phyloP scores from a whole-genome alignment of 2,888 invertebrate species.

The Aradus depressus region DNA sequence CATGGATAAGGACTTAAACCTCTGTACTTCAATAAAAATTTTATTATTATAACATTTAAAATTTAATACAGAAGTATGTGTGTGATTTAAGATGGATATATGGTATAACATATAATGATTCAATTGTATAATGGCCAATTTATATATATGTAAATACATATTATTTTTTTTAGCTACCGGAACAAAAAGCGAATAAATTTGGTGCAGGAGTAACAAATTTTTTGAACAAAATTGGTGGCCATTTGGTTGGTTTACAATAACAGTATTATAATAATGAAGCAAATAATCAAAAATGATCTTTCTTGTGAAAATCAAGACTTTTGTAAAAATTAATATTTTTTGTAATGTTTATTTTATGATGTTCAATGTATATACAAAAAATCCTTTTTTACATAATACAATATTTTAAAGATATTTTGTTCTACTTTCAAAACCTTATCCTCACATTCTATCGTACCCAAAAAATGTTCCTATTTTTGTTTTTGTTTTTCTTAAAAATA shows the following conservation, averaged over 20 bases:
- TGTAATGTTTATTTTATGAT: no score
- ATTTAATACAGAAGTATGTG: not conserved
- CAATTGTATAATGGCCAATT: not conserved
- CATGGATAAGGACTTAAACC: no score
- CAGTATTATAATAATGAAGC: not conserved
- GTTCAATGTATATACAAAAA: no score
- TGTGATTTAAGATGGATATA: not conserved
- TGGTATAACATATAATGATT: not conserved
- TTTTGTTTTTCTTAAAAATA: no score
- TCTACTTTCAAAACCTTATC: not conserved
- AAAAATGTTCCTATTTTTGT: no score
- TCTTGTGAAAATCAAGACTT: no score
- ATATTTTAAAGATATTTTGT: not conserved
- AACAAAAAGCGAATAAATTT: conserved; percentile 6
- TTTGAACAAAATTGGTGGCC: conserved; percentile 20
- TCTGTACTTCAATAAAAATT: no score
- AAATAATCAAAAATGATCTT: not conserved
- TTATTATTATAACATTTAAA: not conserved
- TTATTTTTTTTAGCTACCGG: conserved; percentile 17
- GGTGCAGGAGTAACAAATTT: conserved; percentile 19
- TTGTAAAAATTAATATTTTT: no score
- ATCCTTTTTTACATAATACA: not conserved
- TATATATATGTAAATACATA: not conserved
- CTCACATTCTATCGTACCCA: no score
- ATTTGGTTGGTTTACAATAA: conserved; percentile 21